Evolutionary conservation across 2,888 invertebrate genomes (phyloP).

Genomic region (Priocnemis perturbator): DNA sequence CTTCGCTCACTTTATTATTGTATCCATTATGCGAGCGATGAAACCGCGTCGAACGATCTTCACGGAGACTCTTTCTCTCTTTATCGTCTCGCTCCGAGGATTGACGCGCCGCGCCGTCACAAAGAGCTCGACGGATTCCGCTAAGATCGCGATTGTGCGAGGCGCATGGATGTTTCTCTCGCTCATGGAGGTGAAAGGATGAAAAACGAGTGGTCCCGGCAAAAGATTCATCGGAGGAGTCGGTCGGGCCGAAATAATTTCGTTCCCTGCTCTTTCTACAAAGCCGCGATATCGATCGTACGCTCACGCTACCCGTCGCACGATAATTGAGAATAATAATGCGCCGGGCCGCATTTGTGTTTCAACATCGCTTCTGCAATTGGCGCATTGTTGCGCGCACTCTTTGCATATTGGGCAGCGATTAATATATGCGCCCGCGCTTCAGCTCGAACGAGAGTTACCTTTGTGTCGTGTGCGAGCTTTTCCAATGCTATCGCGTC

Average conservation of each 20-base stretch:
- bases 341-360: background rate
- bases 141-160: background rate
- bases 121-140: background rate
- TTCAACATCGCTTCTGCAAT: background rate
- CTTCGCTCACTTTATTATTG: slow-evolving; percentile 12
- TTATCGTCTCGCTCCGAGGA: background rate
- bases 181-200: background rate
- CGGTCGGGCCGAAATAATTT: too few species aligned
- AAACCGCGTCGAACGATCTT: slow-evolving; percentile 14
- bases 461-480: too few species aligned
- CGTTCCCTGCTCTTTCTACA: too few species aligned
- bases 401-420: too few species aligned
- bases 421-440: too few species aligned
- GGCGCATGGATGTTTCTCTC: background rate
- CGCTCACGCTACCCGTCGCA: background rate
- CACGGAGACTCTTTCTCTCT: background rate
- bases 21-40: slow-evolving; percentile 11
- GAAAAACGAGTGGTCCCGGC: too few species aligned
- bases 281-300: too few species aligned
- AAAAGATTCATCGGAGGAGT: too few species aligned
- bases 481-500: too few species aligned
- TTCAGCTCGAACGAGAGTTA: too few species aligned
- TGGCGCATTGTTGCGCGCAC: background rate
- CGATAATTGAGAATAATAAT: slow-evolving; percentile 39
- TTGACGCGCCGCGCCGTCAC: slow-evolving; percentile 1